These are phyloP conservation scores for Pelodytes ibericus DNA, from an alignment of 2,797 vertebrate species.

Conservation along the genomic window DNA sequence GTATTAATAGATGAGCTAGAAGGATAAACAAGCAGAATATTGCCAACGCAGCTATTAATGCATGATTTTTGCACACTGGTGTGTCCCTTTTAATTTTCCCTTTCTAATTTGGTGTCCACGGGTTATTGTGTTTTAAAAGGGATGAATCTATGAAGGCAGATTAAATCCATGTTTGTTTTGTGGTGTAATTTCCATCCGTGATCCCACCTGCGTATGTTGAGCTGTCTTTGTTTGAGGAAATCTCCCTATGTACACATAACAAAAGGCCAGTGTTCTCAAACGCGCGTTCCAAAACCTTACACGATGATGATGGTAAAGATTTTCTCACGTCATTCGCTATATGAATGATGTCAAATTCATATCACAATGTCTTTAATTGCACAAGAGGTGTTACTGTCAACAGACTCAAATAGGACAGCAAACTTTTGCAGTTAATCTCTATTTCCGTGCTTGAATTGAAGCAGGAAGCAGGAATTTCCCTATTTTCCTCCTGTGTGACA, in stretches of 20 bases:
- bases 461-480: constrained; percentile 46
- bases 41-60: too few relatives aligned
- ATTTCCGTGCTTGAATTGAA: constrained; percentile 13
- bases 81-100: too few relatives aligned
- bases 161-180: constrained; percentile 30
- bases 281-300: not conserved
- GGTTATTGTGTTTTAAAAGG: not conserved
- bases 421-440: constrained; percentile 31
- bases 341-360: constrained; percentile 28
- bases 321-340: constrained; percentile 36
- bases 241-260: constrained; percentile 48
- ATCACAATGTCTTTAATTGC: constrained; percentile 21
- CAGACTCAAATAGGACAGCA: constrained; percentile 16
- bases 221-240: constrained; percentile 42
- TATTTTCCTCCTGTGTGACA: constrained; percentile 30
- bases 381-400: constrained; percentile 14
- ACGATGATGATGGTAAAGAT: constrained; percentile 8
- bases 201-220: constrained; percentile 28
- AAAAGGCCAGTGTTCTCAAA: constrained; percentile 7
- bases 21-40: too few relatives aligned
- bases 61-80: too few relatives aligned
- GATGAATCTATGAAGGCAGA: not conserved
- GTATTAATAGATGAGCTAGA: too few relatives aligned
- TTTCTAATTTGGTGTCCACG: not conserved
- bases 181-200: constrained; percentile 2